phyloP scores from a whole-genome alignment of 1,140 invertebrate species.

The Papilio polytes region DNA sequence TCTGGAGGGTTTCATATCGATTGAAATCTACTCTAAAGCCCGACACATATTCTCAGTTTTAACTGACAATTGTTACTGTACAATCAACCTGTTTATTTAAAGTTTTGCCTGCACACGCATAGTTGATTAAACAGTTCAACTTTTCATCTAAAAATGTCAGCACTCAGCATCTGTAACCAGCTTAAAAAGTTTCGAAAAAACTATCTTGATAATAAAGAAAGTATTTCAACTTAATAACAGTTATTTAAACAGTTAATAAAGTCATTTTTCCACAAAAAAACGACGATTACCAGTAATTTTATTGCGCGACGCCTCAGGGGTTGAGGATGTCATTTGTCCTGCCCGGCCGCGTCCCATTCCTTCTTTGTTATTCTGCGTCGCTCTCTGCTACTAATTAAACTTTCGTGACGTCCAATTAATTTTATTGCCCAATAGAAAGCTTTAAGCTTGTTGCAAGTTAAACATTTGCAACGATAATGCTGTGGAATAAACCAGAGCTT shows the following conservation, averaged over 20 bases:
- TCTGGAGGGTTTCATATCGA: too few relatives aligned
- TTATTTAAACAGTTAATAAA: neutral
- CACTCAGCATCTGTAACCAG: too few relatives aligned
- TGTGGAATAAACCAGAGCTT: constrained; percentile 3
- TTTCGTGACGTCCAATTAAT: constrained; percentile 53
- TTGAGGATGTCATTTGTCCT: constrained; percentile 11
- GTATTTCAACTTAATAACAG: neutral
- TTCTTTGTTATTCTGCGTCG: constrained; percentile 52
- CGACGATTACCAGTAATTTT: neutral
- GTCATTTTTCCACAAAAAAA: neutral
- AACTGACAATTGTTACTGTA: too few relatives aligned
- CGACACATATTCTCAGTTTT: too few relatives aligned
- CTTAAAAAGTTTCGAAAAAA: too few relatives aligned
- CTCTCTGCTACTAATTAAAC: constrained; percentile 53
- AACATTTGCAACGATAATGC: constrained; percentile 19
- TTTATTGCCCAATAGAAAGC: constrained; percentile 50
- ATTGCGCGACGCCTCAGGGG: neutral
- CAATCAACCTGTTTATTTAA: too few relatives aligned
- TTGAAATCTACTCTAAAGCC: too few relatives aligned
- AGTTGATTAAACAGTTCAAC: too few relatives aligned
- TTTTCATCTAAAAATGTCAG: too few relatives aligned
- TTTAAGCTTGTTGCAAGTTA: constrained; percentile 19
- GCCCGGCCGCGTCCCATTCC: constrained; percentile 25
- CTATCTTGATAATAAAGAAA: neutral
- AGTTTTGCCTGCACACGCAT: too few relatives aligned